These are phyloP conservation scores for Dasysyrphus tricinctus DNA, from an alignment of 2,888 invertebrate species.

Conservation along the genomic window DNA sequence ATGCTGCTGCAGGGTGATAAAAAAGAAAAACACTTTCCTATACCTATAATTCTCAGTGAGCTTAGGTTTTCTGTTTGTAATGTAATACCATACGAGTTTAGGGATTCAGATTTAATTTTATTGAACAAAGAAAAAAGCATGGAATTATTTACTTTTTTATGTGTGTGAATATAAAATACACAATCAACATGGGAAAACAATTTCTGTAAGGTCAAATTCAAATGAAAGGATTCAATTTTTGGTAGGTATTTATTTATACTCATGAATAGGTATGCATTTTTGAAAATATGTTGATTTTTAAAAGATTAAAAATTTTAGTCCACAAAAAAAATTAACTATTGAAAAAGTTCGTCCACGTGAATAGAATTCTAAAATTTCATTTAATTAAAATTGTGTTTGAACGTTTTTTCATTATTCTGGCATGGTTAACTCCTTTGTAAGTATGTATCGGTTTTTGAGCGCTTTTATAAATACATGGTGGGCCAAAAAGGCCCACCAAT, in stretches of 20 bases:
- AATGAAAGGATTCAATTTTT: constrained; percentile 4
- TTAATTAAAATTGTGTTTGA: no score
- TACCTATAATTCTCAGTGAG: background rate
- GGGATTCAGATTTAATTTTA: background rate
- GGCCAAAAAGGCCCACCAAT: no score
- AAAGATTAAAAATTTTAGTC: background rate
- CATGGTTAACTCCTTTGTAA: no score
- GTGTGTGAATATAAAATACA: background rate
- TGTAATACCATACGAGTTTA: background rate
- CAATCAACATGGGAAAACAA: background rate
- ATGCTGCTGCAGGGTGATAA: background rate
- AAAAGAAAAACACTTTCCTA: background rate
- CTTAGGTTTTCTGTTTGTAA: background rate
- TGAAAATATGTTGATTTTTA: background rate
- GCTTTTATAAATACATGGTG: no score
- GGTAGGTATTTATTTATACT: background rate
- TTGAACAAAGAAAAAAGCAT: background rate
- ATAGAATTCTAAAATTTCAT: no score
- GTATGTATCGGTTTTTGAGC: no score
- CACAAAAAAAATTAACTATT: no score
- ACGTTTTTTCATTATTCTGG: no score
- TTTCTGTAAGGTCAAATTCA: background rate
- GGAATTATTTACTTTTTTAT: no score
- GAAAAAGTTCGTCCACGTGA: no score
- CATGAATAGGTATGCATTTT: background rate